A percentile compares a stretch with the other conserved stretches of the same genome.
phyloP scores from a whole-genome alignment of 2,888 invertebrate genomes.

The Sarcophaga variegata region DNA sequence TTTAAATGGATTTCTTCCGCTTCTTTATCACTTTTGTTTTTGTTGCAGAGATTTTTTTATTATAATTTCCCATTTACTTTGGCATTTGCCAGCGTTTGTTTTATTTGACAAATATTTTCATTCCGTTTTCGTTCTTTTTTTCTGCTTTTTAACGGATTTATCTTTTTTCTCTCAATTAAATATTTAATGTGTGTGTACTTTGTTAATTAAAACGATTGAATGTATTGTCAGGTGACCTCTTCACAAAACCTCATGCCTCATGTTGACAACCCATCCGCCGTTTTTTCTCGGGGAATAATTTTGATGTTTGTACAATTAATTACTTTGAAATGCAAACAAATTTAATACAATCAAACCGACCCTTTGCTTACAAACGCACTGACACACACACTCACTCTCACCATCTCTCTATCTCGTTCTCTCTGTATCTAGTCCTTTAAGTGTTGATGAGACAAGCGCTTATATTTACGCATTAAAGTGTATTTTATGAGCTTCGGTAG shows the following conservation, averaged over 20 bases:
- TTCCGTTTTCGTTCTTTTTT: neutral
- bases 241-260: conserved; percentile 16
- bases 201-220: conserved; percentile 66
- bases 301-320: conserved; percentile 64
- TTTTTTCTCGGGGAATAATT: conserved; percentile 29
- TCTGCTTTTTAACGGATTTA: neutral
- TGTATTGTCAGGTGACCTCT: conserved; percentile 65
- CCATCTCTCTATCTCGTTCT: neutral
- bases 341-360: conserved; percentile 52
- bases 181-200: conserved; percentile 34
- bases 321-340: conserved; percentile 68
- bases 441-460: neutral
- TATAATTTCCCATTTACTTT: conserved; percentile 14
- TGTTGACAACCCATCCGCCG: neutral
- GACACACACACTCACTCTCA: neutral
- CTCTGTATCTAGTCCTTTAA: neutral
- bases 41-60: conserved; percentile 6
- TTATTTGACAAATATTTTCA: conserved; percentile 14
- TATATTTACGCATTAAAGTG: conserved; percentile 58
- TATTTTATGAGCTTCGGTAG: conserved; percentile 1
- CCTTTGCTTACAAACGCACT: conserved; percentile 19
- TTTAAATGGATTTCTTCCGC: neutral
- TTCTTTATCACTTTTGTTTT: neutral
- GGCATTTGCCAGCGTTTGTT: neutral
- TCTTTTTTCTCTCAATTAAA: neutral